Conservation (phyloP, 2,797 vertebrate species). For the Lithobates sylvaticus region DNA sequence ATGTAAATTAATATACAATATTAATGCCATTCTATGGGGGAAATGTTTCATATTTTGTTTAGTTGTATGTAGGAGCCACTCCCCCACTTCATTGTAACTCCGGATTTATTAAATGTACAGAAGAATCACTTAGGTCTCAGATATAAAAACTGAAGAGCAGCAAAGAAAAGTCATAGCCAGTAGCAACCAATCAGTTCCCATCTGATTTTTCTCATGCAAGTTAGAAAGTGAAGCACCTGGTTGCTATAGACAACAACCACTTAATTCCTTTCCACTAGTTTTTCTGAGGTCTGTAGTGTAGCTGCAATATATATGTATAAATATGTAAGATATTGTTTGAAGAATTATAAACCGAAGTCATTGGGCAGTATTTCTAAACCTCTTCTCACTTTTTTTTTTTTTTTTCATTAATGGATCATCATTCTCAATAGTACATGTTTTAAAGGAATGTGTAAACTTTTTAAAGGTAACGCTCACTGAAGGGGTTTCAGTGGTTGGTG, state of each 20-base stretch:
- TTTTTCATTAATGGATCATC: background rate
- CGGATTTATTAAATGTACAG: background rate
- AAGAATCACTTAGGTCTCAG: background rate
- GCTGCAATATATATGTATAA: slow-evolving; percentile 48
- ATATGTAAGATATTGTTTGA: slow-evolving; percentile 47
- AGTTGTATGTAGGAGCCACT: slow-evolving; percentile 2
- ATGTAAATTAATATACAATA: slow-evolving; percentile 27
- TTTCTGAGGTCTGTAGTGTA: slow-evolving; percentile 6
- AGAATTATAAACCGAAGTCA: slow-evolving; percentile 31
- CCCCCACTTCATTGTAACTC: background rate
- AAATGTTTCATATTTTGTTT: slow-evolving; percentile 3
- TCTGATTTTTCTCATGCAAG: background rate
- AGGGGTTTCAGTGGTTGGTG: background rate
- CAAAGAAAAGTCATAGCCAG: background rate
- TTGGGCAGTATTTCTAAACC: slow-evolving; percentile 11
- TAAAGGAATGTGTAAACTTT: background rate
- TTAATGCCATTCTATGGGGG: background rate
- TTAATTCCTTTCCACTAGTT: background rate
- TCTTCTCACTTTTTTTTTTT: background rate
- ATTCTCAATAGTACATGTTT: background rate
- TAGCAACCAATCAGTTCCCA: background rate
- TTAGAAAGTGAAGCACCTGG: background rate
- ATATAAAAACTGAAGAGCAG: background rate
- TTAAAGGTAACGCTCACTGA: background rate
- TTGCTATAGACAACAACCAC: background rate